Conservation (phyloP, 2,113 vertebrate species). For the Gnathochromis pfefferi region DNA sequence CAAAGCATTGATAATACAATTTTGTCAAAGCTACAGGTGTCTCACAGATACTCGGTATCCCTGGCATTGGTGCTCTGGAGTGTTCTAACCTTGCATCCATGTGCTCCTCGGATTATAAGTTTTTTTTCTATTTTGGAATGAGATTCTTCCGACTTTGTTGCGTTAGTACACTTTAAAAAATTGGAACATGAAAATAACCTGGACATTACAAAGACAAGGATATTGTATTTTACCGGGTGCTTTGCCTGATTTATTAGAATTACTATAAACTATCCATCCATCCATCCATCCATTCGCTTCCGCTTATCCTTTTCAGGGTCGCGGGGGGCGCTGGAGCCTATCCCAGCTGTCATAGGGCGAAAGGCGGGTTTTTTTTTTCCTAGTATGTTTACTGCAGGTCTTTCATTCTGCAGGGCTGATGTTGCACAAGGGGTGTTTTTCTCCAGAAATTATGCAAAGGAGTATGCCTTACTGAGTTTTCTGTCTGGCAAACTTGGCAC, state of each 20-base stretch:
- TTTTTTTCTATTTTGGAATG: not conserved
- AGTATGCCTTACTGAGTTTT: not conserved
- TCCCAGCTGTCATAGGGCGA: no score
- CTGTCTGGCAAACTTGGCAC: not conserved
- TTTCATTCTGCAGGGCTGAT: not conserved
- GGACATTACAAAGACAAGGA: not conserved
- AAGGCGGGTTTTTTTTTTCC: no score
- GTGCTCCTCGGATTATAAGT: not conserved
- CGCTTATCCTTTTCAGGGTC: no score
- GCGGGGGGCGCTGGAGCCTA: no score
- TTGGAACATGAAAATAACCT: fast-evolving
- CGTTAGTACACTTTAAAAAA: fast-evolving
- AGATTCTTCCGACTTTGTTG: not conserved
- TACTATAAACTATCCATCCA: not conserved
- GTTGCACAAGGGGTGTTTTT: not conserved
- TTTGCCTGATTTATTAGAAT: not conserved
- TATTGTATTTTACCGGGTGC: not conserved
- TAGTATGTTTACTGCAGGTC: not conserved
- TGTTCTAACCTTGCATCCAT: not conserved
- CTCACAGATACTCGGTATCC: not conserved
- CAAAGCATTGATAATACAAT: not conserved
- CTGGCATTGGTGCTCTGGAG: not conserved
- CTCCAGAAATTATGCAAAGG: fast-evolving
- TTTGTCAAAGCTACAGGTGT: not conserved
- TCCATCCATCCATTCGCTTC: no score